Conservation (phyloP, 2,113 vertebrate genomes). For the Bombycilla garrulus region DNA sequence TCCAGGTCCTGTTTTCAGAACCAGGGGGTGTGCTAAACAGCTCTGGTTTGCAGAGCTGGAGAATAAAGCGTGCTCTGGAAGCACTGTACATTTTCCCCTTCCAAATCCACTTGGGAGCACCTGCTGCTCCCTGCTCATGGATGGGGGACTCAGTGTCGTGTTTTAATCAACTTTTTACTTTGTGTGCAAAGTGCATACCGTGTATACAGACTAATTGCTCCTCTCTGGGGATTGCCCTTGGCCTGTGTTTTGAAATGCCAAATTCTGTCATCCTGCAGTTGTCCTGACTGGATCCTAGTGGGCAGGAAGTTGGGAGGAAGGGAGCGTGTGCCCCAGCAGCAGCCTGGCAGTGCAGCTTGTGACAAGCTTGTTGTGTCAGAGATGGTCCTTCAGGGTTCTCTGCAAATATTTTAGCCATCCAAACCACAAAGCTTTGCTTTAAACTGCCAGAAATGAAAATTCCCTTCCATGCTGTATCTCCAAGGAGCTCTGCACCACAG, state of each 20-base stretch:
- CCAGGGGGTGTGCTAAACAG: neutral
- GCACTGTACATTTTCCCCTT: neutral
- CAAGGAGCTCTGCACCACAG: neutral
- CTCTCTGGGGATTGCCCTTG: neutral
- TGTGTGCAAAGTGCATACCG: neutral
- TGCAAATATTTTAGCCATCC: neutral
- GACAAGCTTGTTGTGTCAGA: neutral
- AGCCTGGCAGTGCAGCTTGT: neutral
- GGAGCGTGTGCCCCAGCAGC: neutral
- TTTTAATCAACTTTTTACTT: too few species aligned
- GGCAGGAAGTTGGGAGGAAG: neutral
- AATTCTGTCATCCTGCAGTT: neutral
- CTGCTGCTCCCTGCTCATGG: neutral
- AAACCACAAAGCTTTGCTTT: neutral
- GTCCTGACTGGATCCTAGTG: neutral
- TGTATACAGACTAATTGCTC: neutral
- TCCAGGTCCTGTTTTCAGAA: neutral
- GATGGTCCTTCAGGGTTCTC: neutral
- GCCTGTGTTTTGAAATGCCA: neutral
- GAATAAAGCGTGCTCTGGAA: neutral
- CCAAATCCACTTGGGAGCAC: neutral
- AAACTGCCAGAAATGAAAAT: neutral
- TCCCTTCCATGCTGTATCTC: neutral
- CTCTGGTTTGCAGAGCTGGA: neutral
- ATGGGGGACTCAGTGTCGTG: neutral